Base-by-base conservation (phyloP, 92 coral and sea anemone genomes). In the Actinernus sp. region DNA sequence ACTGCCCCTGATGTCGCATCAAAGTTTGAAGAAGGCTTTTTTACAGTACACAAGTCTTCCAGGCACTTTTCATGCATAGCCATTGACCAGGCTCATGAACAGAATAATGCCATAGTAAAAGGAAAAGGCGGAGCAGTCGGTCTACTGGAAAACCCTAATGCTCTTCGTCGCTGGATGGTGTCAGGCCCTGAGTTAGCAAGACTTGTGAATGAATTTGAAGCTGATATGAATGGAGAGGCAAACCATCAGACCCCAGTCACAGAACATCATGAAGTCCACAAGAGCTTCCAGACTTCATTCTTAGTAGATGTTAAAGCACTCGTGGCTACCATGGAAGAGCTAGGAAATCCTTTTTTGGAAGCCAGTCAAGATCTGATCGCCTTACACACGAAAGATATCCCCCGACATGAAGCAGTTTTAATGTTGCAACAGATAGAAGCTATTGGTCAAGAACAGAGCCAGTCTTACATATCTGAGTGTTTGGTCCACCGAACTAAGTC, bases 81-180 rank as follows among this genome's bases (percentile, higher is more conserved):
- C 43, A 79, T 78, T 25, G 78, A 85, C 46, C 87, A 85, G 32
- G 91, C 73, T 3, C 87, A 84, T 36, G 73, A 84, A 36, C 86
- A 78, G 28, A 84, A 84, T 57, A 78, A 63, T 68, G 86, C 58
- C 13, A 51, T 65, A 64, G 86, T 79, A 31, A 86, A 80, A 55
- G 88, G 88, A 2, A 76, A 81, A 28, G 79, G 92, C 17, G 60
- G 84, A 9, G 84, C 88, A 3, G 75, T 73, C 3, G 80, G 80
- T 33, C 59, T 80, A 25, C 60, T 73, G n/a, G 87, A 85, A 31
- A 72, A 85, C 21, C 53, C 58, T 31, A 24, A 73, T 33, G 83
- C 79, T 27, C 87, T 79, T 49, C 71, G 92, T 28, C 54, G 83
- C 70, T 61, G 72, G 72, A 78, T 69, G 78, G 25, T 78, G 6